Evolutionary conservation across 2,888 invertebrate species (phyloP), one percentile per base, ranked within the genome.

Genomic region (Standfussiana lucernea): DNA sequence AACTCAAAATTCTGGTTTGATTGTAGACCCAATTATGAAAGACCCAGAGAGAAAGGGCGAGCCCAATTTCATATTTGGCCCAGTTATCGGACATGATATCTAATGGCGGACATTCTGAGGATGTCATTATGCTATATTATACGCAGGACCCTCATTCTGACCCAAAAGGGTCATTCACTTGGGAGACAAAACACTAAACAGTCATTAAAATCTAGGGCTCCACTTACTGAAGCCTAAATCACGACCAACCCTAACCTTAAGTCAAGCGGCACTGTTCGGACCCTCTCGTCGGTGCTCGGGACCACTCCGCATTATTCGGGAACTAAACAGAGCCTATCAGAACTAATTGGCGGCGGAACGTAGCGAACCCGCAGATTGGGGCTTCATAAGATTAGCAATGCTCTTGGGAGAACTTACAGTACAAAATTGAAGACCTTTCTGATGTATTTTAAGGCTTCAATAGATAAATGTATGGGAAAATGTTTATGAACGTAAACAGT

Each of bases 281-380:
- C 72, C 73, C 82, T 77, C 79, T 81, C 79, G 88, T 70, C 66
- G 67, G 66, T 64, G 32, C 77, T 89, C 88, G 87, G 85, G 72
- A 62, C 75, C 86, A 82, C 85, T 89, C 89, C 89, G 88, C 83
- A 85, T 84, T 87, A 89, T 87, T 87, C 90, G 86, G 83, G 83
- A 82, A 87, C 88, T 89, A 90, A 90, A 90, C 89, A 90, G 88
- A 90, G 92, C 90, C 92, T 91, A 93, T 93, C 90, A 89, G 86
- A 88, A 90, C 91, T 95, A 95, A 95, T 95, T 94, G 94, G 90
- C 87, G 89, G 88, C 88, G 90, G 91, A 90, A 92, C 91, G 91
- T 87, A 91, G 87, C 89, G 85, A 88, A 84, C 87, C 92, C 92
- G 85, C 92, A 92, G 92, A 93, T 92, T 92, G 91, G 89, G 87